These are phyloP conservation scores for Xiphorhynchus elegans DNA, from an alignment of 2,113 vertebrate species.

Conservation along the genomic window DNA sequence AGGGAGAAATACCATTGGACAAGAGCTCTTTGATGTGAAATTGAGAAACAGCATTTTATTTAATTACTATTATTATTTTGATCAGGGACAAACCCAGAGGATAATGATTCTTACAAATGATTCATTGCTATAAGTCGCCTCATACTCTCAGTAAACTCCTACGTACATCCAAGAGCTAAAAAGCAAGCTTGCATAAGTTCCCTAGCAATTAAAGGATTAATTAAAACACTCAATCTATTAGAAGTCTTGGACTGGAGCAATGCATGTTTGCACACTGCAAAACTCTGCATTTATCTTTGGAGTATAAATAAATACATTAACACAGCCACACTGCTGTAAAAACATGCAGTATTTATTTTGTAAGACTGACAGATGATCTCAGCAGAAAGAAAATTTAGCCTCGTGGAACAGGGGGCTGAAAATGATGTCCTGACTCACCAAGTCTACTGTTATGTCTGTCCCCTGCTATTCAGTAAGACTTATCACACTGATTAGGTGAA, in stretches of 20 bases:
- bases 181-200: neutral
- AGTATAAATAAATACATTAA: neutral
- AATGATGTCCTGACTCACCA: neutral
- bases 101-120: conserved; percentile 47
- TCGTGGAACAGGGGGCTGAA: neutral
- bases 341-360: neutral
- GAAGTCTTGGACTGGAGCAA: neutral
- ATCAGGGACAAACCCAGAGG: conserved; percentile 5
- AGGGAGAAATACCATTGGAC: neutral
- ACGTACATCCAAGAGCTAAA: conserved; percentile 1
- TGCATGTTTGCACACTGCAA: neutral
- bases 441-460: accelerated
- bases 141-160: conserved; percentile 10
- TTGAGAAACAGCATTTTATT: neutral
- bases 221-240: neutral
- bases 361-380: neutral
- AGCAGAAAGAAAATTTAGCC: neutral
- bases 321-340: neutral
- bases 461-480: neutral
- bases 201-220: conserved; percentile 4
- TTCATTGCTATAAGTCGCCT: neutral
- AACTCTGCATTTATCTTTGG: neutral
- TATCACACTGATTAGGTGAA: neutral
- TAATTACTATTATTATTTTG: conserved; percentile 53
- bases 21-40: neutral